Conservation (phyloP, 2,797 vertebrate genomes). For the Characodon lateralis region DNA sequence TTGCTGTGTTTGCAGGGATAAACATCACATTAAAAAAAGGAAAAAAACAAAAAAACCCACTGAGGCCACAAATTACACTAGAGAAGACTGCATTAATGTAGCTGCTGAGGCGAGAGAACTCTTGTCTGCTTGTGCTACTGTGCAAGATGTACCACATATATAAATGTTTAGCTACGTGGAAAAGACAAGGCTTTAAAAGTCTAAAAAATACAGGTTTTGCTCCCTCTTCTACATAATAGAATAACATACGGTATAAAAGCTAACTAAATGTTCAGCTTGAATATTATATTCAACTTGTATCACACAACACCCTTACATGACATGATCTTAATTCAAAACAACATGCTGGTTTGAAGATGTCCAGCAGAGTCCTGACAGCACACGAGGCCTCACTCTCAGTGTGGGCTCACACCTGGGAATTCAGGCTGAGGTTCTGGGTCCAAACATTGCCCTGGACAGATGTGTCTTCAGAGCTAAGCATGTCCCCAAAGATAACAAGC, state of each 20-base stretch:
- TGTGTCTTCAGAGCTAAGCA: conserved; percentile 47
- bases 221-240: background rate
- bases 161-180: background rate
- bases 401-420: conserved; percentile 72
- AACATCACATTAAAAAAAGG: conserved; percentile 75
- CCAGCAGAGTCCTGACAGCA: conserved; percentile 32
- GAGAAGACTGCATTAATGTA: conserved; percentile 77
- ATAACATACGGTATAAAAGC: background rate
- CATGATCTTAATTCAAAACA: conserved; percentile 33
- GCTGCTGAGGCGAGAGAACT: conserved; percentile 62
- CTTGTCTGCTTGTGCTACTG: conserved; percentile 34
- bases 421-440: conserved; percentile 41
- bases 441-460: conserved; percentile 63
- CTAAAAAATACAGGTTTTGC: background rate
- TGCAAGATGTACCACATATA: conserved; percentile 8
- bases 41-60: conserved; percentile 62
- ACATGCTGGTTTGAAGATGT: conserved; percentile 51
- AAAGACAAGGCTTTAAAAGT: background rate
- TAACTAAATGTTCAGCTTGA: background rate
- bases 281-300: background rate
- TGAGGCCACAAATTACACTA: conserved; percentile 76
- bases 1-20: conserved; percentile 77
- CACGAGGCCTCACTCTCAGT: conserved; percentile 47
- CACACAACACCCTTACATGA: conserved; percentile 6
- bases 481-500: conserved; percentile 50